Percentiles rank a stretch among this genome's conserved stretches.
Evolutionary conservation across 1,140 invertebrate genomes (phyloP).

Genomic region (Hycleus phaleratus): DNA sequence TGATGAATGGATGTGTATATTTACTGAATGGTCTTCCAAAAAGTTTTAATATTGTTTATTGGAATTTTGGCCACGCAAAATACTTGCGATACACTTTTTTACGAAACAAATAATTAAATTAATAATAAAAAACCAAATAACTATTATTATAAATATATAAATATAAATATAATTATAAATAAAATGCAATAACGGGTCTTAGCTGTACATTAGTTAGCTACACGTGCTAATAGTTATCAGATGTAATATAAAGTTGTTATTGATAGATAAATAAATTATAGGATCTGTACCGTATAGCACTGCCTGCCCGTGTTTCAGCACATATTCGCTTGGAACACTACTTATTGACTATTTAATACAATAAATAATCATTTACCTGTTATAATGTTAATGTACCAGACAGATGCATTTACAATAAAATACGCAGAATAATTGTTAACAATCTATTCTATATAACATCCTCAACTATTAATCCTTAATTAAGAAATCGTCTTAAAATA

Average conservation of each 20-base stretch:
- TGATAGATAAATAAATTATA: conserved; percentile 13
- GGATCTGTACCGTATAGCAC: conserved; percentile 40
- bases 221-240: conserved; percentile 28
- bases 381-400: conserved; percentile 38
- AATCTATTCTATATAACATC: neutral
- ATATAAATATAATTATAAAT: neutral
- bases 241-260: conserved; percentile 20
- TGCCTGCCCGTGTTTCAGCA: conserved; percentile 41
- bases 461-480: neutral
- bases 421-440: conserved; percentile 29
- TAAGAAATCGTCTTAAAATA: neutral
- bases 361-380: conserved; percentile 40
- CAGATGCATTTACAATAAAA: conserved; percentile 39
- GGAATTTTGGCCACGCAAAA: conserved; percentile 13
- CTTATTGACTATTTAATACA: conserved; percentile 40
- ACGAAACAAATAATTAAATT: conserved; percentile 3
- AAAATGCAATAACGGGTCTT: conserved; percentile 14
- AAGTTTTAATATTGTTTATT: conserved; percentile 24
- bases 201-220: conserved; percentile 16
- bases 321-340: conserved; percentile 40
- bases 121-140: neutral
- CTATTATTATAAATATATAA: neutral
- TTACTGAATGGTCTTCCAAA: conserved; percentile 27
- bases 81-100: conserved; percentile 13
- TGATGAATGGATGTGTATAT: conserved; percentile 17